These are phyloP conservation scores for Cyprinodon diabolis DNA, from an alignment of 2,797 vertebrate species.

Conservation along the genomic window DNA sequence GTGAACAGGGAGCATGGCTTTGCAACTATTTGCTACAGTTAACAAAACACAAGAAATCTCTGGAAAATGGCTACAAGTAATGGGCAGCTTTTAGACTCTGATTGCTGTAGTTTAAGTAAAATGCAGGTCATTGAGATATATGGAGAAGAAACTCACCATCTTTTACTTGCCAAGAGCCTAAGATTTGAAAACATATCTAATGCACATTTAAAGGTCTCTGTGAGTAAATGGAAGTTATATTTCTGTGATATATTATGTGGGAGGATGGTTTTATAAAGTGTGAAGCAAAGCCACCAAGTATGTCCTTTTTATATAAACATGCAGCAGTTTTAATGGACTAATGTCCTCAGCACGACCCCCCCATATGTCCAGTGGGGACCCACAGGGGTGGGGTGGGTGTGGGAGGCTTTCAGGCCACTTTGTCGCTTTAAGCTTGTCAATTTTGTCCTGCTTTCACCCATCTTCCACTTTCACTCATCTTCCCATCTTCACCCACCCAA, in stretches of 20 bases:
- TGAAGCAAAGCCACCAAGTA: slow-evolving; percentile 48
- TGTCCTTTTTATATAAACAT: slow-evolving; percentile 68
- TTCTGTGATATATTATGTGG: slow-evolving; percentile 30
- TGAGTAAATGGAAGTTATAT: slow-evolving; percentile 22
- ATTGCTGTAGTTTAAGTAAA: slow-evolving; percentile 19
- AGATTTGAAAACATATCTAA: slow-evolving; percentile 10
- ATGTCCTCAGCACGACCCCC: slow-evolving; percentile 51
- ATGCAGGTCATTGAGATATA: slow-evolving; percentile 12
- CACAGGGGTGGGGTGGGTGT: slow-evolving; percentile 32
- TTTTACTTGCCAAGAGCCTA: slow-evolving; percentile 10
- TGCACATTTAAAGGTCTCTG: slow-evolving; percentile 25
- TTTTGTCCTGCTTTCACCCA: slow-evolving; percentile 50
- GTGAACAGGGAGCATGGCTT: slow-evolving; percentile 27
- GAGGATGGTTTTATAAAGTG: slow-evolving; percentile 41
- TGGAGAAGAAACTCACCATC: neutral
- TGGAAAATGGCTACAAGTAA: slow-evolving; percentile 28
- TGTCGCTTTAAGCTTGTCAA: slow-evolving; percentile 67
- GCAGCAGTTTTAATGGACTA: slow-evolving; percentile 72
- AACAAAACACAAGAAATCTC: slow-evolving; percentile 5
- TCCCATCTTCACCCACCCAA: slow-evolving; percentile 67
- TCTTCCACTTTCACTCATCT: slow-evolving; percentile 56
- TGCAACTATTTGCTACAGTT: slow-evolving; percentile 33
- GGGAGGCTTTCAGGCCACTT: slow-evolving; percentile 73
- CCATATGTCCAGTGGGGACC: slow-evolving; percentile 28
- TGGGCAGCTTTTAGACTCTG: slow-evolving; percentile 14